Evolutionary conservation across 2,888 invertebrate genomes (phyloP), one percentile per base, ranked within the genome.

Genomic region (Tipula unca): DNA sequence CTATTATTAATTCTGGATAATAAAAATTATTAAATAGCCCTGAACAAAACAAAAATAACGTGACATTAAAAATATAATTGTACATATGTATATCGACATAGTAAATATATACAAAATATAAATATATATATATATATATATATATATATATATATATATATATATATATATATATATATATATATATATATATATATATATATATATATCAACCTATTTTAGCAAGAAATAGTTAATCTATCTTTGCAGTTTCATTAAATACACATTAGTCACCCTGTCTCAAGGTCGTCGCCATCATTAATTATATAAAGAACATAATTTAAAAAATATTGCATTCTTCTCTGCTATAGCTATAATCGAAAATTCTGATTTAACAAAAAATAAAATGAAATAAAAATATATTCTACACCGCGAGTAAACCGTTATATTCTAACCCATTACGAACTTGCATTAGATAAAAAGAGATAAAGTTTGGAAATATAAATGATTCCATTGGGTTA

Each of bases 211-310:
- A 6, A 1, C 3, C 0, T 32, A 32, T 32, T 32, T 14, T 39
- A 13, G 13, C 39, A 39, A 42, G 42, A 42, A 42, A 14, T 42
- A 42, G 0, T 42, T 2, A 42, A 42, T 42, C 42, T 42, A 42
- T 42, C 42, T 42, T 42, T 42, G 42, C 42, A 42, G 6, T 5
- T 54, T 54, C 17, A 54, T 54, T 54, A 54, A 54, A 17, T 8
- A 54, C 17, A 17, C 17, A 29, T 82, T 82, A 82, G 82, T 82
- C 82, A 82, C 82, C 82, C 82, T 82, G 82, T 82, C 82, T 82
- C 82, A 82, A 82, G 82, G 82, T 82, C 82, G 82, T 82, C 29
- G 29, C 29, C 82, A 82, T 32, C 82, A 82, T 54, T 54, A 17
- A 54, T 54, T 54, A 54, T 54, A 54, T 54, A 17, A 54, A 17